phyloP scores from a whole-genome alignment of 2,113 vertebrate species.

The Prietella phreatophila region DNA sequence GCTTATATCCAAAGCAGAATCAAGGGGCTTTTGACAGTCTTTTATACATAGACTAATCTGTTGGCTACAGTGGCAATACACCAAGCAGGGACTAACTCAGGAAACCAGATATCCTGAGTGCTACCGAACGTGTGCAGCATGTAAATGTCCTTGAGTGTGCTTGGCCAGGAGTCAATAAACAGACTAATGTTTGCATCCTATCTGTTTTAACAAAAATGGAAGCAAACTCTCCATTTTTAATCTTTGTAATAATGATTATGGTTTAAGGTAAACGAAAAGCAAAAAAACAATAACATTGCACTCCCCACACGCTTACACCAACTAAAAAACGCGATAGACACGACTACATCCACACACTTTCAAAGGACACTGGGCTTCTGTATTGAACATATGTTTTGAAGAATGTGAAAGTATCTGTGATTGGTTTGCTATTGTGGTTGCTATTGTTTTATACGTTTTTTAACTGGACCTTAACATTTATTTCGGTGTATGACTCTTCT shows the following conservation, averaged over 20 bases:
- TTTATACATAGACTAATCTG: slow-evolving; percentile 12
- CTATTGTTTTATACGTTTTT: neutral
- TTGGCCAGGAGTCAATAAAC: neutral
- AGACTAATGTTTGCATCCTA: neutral
- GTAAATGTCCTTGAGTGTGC: slow-evolving; percentile 23
- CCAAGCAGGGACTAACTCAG: slow-evolving; percentile 16
- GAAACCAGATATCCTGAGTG: slow-evolving; percentile 45
- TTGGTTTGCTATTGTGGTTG: neutral
- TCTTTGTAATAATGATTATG: slow-evolving; percentile 20
- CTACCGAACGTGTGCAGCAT: slow-evolving; percentile 9
- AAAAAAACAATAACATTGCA: neutral
- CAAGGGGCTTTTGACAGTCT: neutral
- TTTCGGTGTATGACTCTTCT: neutral
- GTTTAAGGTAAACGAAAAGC: neutral
- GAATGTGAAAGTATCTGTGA: neutral
- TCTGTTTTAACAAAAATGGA: neutral
- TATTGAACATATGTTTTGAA: neutral
- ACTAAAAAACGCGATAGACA: neutral
- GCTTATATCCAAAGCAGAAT: neutral
- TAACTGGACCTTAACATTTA: neutral
- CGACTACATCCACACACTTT: neutral
- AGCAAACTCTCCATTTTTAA: slow-evolving; percentile 7
- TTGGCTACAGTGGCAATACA: slow-evolving; percentile 15
- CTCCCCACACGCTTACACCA: neutral
- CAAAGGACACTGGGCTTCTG: neutral